These are phyloP conservation scores for Holothuria leucospilota DNA, from an alignment of 53 echinoderm and acorn worm species.

Conservation along the genomic window DNA sequence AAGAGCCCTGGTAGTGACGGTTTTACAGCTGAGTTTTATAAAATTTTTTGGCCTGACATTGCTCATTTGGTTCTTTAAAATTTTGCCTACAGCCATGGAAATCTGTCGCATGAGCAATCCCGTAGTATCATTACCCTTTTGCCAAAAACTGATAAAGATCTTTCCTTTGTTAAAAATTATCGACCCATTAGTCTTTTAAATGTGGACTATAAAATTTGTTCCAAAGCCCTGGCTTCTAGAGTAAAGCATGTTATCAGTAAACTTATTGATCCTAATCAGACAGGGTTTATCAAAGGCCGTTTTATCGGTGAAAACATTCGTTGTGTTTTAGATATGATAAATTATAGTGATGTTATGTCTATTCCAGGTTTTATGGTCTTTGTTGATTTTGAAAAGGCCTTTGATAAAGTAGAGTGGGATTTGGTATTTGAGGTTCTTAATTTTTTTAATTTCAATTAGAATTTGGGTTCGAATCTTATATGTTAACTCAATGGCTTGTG, in stretches of 20 bases:
- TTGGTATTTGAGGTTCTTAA: background rate
- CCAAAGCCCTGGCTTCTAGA: background rate
- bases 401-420: slow-evolving; percentile 6
- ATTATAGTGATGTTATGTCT: background rate
- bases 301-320: too few relatives aligned
- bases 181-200: slow-evolving; percentile 1
- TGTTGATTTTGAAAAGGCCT: background rate
- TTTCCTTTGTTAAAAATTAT: slow-evolving; percentile 16
- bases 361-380: background rate
- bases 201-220: slow-evolving; percentile 3
- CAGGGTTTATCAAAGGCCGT: background rate
- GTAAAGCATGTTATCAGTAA: background rate
- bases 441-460: background rate
- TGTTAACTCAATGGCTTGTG: background rate
- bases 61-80: too few relatives aligned
- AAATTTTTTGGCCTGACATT: too few relatives aligned
- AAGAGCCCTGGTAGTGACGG: too few relatives aligned
- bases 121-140: background rate
- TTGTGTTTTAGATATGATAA: background rate
- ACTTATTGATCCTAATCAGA: background rate
- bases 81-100: too few relatives aligned
- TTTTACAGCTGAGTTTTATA: too few relatives aligned
- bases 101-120: background rate
- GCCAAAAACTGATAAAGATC: background rate
- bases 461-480: background rate